These are phyloP conservation scores for Spheniscus humboldti DNA, from an alignment of 2,797 vertebrate species.

Conservation along the genomic window DNA sequence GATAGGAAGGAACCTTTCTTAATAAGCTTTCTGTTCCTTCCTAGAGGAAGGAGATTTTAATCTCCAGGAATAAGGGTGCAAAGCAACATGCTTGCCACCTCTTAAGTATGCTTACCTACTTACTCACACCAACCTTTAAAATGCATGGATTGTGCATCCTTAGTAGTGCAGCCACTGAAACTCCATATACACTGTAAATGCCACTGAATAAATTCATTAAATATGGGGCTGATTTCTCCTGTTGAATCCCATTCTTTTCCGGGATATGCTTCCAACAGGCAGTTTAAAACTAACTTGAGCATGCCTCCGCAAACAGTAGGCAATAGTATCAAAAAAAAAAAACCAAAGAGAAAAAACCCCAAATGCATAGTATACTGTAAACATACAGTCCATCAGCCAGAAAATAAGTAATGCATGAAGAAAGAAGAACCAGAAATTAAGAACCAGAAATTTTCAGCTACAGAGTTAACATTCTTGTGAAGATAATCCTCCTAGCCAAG, in stretches of 20 bases:
- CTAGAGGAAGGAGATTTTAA: neutral
- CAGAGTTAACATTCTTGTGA: neutral
- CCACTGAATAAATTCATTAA: neutral
- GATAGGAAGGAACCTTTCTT: neutral
- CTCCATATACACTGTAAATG: neutral
- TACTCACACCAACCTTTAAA: neutral
- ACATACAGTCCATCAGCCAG: neutral
- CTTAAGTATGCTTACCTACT: neutral
- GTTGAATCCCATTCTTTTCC: neutral
- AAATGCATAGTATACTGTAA: neutral
- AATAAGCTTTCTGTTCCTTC: neutral
- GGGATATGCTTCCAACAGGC: neutral
- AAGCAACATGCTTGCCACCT: neutral
- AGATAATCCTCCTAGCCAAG: slow-evolving; percentile 29
- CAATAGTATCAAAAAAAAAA: neutral
- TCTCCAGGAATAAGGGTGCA: neutral
- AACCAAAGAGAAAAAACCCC: neutral
- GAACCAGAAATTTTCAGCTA: neutral
- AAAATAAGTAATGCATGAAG: neutral
- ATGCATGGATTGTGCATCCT: neutral
- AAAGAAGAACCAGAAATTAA: neutral
- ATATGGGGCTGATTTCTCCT: neutral
- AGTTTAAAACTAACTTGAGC: neutral
- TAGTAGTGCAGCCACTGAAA: neutral
- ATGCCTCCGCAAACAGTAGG: neutral